A percentile compares a stretch with the other conserved stretches of the same genome.
Conservation (phyloP, 2,888 invertebrate genomes). For the Apoda limacodes region DNA sequence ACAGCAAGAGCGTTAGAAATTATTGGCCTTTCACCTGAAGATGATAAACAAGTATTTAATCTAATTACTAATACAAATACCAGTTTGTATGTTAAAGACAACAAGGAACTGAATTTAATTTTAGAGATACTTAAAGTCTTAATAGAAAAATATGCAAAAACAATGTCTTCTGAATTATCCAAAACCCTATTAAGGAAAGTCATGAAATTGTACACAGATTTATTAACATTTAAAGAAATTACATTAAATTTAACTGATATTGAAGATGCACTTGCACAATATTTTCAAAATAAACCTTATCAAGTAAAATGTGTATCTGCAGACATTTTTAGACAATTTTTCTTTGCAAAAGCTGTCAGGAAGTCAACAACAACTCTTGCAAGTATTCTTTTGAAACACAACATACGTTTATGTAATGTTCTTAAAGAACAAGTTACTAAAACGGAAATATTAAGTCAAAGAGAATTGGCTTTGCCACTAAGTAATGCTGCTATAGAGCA, state of each 20-base stretch:
- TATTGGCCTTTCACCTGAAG: constrained; percentile 43
- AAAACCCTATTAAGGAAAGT: constrained; percentile 42
- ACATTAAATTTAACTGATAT: constrained; percentile 61
- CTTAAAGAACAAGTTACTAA: constrained; percentile 55
- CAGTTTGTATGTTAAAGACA: constrained; percentile 44
- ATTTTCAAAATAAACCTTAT: constrained; percentile 73
- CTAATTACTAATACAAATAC: constrained; percentile 41
- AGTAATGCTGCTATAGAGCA: constrained; percentile 58
- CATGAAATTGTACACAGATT: constrained; percentile 48
- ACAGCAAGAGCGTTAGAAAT: constrained; percentile 52
- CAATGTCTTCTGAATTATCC: constrained; percentile 34
- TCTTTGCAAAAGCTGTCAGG: constrained; percentile 57
- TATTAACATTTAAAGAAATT: constrained; percentile 45
- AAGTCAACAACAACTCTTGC: constrained; percentile 71
- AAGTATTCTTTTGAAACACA: constrained; percentile 66
- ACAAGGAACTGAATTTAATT: constrained; percentile 62
- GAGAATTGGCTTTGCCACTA: constrained; percentile 74
- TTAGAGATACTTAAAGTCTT: constrained; percentile 57
- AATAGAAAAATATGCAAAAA: constrained; percentile 53
- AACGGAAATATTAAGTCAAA: constrained; percentile 62
- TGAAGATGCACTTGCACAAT: constrained; percentile 65
- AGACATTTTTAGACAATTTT: constrained; percentile 66
- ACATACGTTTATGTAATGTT: constrained; percentile 49
- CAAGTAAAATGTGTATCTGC: constrained; percentile 55
- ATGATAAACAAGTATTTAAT: constrained; percentile 52